phyloP scores from a whole-genome alignment of 2,113 vertebrate genomes.

The Dunckerocampus dactyliophorus region DNA sequence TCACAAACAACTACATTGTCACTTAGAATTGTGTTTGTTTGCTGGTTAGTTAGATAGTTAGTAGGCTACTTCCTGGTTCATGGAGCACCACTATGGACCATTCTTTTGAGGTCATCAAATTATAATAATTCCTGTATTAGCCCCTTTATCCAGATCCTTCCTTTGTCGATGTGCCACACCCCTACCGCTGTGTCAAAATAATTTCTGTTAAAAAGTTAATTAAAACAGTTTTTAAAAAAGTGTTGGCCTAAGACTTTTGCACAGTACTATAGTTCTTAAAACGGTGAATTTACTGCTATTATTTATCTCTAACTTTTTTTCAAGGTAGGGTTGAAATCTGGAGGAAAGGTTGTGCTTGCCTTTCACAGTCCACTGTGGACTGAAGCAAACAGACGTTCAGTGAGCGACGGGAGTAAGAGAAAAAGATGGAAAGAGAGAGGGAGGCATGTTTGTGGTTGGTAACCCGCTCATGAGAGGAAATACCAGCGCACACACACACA shows the following conservation, averaged over 20 bases:
- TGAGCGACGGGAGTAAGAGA: slow-evolving; percentile 60
- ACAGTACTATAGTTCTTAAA: not conserved
- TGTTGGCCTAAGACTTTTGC: too few species aligned
- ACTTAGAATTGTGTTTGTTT: too few species aligned
- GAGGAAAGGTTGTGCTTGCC: slow-evolving; percentile 66
- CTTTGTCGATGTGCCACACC: too few species aligned
- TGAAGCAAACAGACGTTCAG: slow-evolving; percentile 40
- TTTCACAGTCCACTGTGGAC: slow-evolving; percentile 45
- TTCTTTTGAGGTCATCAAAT: not conserved
- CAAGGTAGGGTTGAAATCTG: slow-evolving; percentile 43
- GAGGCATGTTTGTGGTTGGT: slow-evolving; percentile 79
- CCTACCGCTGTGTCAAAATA: too few species aligned
- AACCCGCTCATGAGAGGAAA: slow-evolving; percentile 67
- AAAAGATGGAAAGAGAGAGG: slow-evolving; percentile 64
- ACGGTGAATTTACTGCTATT: slow-evolving; percentile 5
- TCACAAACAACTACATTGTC: too few species aligned
- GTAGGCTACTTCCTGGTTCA: too few species aligned
- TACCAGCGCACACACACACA: slow-evolving; percentile 59
- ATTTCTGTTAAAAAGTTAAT: not conserved
- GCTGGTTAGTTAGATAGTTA: too few species aligned
- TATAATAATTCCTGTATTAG: not conserved
- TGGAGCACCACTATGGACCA: not conserved
- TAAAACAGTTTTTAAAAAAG: too few species aligned
- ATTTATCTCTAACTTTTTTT: slow-evolving; percentile 21
- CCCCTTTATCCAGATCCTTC: too few species aligned